Base-by-base conservation (phyloP, 1,140 invertebrate genomes). In the Propsilocerus akamusi region DNA sequence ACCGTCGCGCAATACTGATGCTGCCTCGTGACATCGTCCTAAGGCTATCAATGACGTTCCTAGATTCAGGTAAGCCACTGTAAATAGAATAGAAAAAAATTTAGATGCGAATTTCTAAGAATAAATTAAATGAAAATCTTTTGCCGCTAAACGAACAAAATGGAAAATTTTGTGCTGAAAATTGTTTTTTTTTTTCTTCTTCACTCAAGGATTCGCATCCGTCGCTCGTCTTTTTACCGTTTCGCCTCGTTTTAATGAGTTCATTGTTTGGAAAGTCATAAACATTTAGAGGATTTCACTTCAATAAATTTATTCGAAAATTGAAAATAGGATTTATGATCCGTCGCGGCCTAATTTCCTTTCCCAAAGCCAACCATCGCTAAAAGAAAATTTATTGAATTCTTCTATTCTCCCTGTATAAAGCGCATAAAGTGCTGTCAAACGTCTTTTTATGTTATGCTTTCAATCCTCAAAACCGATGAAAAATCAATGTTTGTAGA, bases 51-150 rank as follows among this genome's bases (percentile, higher is more conserved):
- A 72, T 22, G 91, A 82, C 53, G 90, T 81, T 2, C 90, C 94
- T 57, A 96, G 73, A 62, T 96, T 97, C 51, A 97, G 78, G 68
- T 97, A 90, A 32, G 93, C 94, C 75, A 95, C 91, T 95, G 75
- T 23, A 78, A 77, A 37, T 58, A 59, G 59, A 58, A 58, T 49
- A 55, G 41, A 24, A 5, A 11, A 49, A 20, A 17, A 17, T 7
- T 10, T 7, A 20, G 41, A 47, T n/a, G n/a, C n/a, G n/a, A n/a
- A n/a, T n/a, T n/a, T n/a, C n/a, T n/a, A n/a, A n/a, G n/a, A n/a
- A n/a, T n/a, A n/a, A n/a, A n/a, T n/a, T n/a, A n/a, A n/a, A n/a
- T n/a, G n/a, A n/a, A n/a, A n/a, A n/a, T n/a, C n/a, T n/a, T n/a
- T n/a, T n/a, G n/a, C n/a, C n/a, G n/a, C n/a, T n/a, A n/a, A n/a